A percentile compares a stretch with the other conserved stretches of the same genome.
These are phyloP conservation scores for Sigmodon hispidus DNA, from an alignment of 2,113 vertebrate genomes.

Conservation along the genomic window DNA sequence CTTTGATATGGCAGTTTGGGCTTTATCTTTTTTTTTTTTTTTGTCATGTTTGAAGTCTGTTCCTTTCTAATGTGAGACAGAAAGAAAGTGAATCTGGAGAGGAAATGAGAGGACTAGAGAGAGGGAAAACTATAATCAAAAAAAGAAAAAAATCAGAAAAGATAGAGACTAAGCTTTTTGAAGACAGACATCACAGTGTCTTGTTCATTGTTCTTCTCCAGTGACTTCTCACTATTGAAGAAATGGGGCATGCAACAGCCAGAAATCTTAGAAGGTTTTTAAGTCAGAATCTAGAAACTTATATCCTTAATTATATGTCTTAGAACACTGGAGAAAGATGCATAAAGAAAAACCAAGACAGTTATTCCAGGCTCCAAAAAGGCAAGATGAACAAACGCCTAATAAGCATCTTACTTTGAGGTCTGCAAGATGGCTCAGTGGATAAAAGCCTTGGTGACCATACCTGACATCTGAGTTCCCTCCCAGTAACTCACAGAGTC, in stretches of 20 bases:
- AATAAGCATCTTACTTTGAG: not conserved
- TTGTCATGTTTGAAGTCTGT: not conserved
- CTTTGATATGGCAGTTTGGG: not conserved
- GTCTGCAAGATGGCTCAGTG: not conserved
- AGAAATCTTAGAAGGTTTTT: not conserved
- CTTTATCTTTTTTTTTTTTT: not conserved
- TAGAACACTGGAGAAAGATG: not conserved
- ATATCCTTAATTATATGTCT: not conserved
- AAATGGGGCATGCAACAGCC: not conserved
- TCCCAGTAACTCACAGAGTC: not conserved
- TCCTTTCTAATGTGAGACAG: not conserved
- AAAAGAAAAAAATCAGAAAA: too few relatives aligned
- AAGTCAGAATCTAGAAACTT: not conserved
- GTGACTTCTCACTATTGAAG: not conserved
- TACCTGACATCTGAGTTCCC: not conserved
- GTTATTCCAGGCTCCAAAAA: not conserved
- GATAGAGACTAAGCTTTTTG: not conserved
- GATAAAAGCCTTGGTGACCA: not conserved
- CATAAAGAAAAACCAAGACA: not conserved
- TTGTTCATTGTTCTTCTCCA: not conserved
- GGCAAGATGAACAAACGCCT: not conserved
- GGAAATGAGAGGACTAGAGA: not conserved
- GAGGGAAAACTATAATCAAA: not conserved
- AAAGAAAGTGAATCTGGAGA: not conserved
- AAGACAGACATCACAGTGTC: not conserved